These are phyloP conservation scores for Hylaea fasciaria DNA, from an alignment of 2,888 invertebrate species.

Conservation along the genomic window DNA sequence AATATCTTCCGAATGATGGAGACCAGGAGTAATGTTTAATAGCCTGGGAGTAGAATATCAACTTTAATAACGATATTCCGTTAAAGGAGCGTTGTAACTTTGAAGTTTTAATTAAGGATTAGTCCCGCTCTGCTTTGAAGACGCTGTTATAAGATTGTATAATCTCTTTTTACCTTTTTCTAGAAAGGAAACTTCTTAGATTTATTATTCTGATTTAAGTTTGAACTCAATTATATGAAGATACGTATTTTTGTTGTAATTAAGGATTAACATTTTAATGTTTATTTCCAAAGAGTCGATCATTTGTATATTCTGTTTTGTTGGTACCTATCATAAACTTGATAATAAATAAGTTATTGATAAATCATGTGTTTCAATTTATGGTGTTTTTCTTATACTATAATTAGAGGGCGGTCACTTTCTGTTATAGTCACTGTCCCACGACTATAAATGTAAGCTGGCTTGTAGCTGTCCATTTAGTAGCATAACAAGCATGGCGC, in stretches of 20 bases:
- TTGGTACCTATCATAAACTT: slow-evolving; percentile 32
- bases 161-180: slow-evolving; percentile 49
- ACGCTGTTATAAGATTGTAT: slow-evolving; percentile 43
- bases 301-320: slow-evolving; percentile 26
- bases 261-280: slow-evolving; percentile 22
- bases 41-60: slow-evolving; percentile 54
- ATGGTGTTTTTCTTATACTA: not conserved
- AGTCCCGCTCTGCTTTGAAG: slow-evolving; percentile 64
- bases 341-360: slow-evolving; percentile 23
- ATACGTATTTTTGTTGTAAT: slow-evolving; percentile 28
- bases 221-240: slow-evolving; percentile 26
- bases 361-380: slow-evolving; percentile 14
- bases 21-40: slow-evolving; percentile 61
- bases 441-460: slow-evolving; percentile 48
- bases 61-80: slow-evolving; percentile 56
- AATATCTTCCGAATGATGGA: slow-evolving; percentile 57
- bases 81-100: slow-evolving; percentile 58
- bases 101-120: slow-evolving; percentile 75
- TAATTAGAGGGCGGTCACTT: too few relatives aligned
- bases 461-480: slow-evolving; percentile 51
- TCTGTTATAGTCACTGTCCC: slow-evolving; percentile 7
- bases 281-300: slow-evolving; percentile 20
- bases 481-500: slow-evolving; percentile 51
- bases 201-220: slow-evolving; percentile 18
- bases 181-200: slow-evolving; percentile 20